These are phyloP conservation scores for Tragelaphus eurycerus DNA, from an alignment of 2,797 vertebrate genomes.

Conservation along the genomic window DNA sequence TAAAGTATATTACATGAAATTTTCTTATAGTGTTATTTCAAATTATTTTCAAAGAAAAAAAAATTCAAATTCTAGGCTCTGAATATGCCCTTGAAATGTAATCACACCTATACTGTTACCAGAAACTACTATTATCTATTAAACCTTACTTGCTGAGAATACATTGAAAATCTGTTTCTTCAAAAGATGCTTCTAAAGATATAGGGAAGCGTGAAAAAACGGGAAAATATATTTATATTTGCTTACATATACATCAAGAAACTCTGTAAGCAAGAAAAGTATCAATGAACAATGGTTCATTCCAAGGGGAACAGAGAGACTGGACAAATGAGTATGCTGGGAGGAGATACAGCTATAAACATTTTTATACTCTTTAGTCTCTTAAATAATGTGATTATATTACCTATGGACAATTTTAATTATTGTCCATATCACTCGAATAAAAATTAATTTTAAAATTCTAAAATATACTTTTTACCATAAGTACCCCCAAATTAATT, in stretches of 20 bases:
- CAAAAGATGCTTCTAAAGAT: conserved; percentile 15
- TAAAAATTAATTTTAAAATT: conserved; percentile 20
- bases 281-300: not conserved
- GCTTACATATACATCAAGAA: not conserved
- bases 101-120: not conserved
- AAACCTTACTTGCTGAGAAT: conserved; percentile 7
- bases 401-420: not conserved
- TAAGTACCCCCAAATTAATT: not conserved
- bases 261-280: not conserved
- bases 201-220: not conserved
- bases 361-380: not conserved
- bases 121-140: not conserved
- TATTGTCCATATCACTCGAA: not conserved
- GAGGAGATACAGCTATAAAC: not conserved
- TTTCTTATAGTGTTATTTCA: not conserved
- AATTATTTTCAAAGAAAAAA: not conserved
- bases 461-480: not conserved
- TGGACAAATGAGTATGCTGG: not conserved
- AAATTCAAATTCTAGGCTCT: not conserved
- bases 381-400: not conserved
- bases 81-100: not conserved
- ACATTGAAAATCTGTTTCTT: not conserved
- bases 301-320: not conserved
- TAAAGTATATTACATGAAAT: not conserved
- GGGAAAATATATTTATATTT: not conserved